Evolutionary conservation across 1,140 invertebrate species (phyloP).

Genomic region (Pseudomyrmex flavicornis): DNA sequence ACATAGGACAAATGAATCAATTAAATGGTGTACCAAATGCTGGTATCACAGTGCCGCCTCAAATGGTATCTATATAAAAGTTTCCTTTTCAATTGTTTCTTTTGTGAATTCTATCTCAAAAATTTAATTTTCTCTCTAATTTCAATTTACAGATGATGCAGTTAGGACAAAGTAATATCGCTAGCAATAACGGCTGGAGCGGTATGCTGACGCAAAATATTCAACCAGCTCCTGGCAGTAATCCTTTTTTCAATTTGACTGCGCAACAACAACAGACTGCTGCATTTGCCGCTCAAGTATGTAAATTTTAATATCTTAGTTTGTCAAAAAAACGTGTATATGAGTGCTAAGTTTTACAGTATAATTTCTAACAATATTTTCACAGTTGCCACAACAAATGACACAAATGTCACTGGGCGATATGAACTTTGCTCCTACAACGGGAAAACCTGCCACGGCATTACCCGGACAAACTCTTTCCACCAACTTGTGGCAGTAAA

Average conservation of each 20-base stretch:
- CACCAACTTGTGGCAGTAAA: slow-evolving; percentile 87
- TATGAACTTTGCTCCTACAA: slow-evolving; percentile 70
- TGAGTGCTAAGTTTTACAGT: background rate
- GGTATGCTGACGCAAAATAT: slow-evolving; percentile 82
- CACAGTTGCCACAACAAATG: slow-evolving; percentile 87
- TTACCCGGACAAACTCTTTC: slow-evolving; percentile 84
- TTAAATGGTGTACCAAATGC: slow-evolving; percentile 79
- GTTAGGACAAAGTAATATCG: slow-evolving; percentile 77
- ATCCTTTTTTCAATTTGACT: slow-evolving; percentile 83
- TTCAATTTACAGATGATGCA: slow-evolving; percentile 77
- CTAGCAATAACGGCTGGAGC: slow-evolving; percentile 83
- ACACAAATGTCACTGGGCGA: slow-evolving; percentile 84
- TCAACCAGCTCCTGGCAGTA: slow-evolving; percentile 83
- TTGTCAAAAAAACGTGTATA: no score
- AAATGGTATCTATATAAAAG: slow-evolving; percentile 51
- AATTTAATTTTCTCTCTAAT: slow-evolving; percentile 19
- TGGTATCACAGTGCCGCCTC: slow-evolving; percentile 77
- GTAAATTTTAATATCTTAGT: slow-evolving; percentile 21
- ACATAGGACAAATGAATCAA: slow-evolving; percentile 73
- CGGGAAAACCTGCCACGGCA: slow-evolving; percentile 76
- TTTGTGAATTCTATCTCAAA: slow-evolving; percentile 4
- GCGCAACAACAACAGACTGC: slow-evolving; percentile 71
- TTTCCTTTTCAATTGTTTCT: no score
- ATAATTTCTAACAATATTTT: slow-evolving; percentile 48
- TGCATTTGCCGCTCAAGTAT: slow-evolving; percentile 77